phyloP scores from a whole-genome alignment of 2,113 vertebrate genomes.

The Ahaetulla prasina region DNA sequence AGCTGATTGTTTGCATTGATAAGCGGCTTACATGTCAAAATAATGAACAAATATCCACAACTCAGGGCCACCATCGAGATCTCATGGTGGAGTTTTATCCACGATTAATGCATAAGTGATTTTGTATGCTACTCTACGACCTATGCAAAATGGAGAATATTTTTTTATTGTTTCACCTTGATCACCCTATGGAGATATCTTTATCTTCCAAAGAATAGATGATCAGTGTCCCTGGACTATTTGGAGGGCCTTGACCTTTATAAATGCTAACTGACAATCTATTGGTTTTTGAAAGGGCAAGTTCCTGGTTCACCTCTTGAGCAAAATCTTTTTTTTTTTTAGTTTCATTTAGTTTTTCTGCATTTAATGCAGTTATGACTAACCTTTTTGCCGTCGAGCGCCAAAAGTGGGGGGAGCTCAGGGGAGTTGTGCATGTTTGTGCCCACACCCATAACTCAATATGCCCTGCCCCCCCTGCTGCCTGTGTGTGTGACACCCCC shows the following conservation, averaged over 20 bases:
- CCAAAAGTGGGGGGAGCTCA: too few species aligned
- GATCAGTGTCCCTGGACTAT: background rate
- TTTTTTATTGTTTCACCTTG: background rate
- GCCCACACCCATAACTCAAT: too few species aligned
- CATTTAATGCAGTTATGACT: too few species aligned
- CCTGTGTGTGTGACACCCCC: too few species aligned
- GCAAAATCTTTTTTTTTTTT: background rate
- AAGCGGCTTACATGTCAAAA: background rate
- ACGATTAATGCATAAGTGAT: slow-evolving; percentile 8
- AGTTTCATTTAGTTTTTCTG: background rate
- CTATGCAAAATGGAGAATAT: background rate
- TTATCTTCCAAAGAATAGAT: background rate
- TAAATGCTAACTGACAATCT: slow-evolving; percentile 24
- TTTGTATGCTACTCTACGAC: background rate
- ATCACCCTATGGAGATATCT: background rate
- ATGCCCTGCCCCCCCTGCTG: too few species aligned
- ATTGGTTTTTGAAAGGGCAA: slow-evolving; percentile 15
- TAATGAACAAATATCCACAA: background rate
- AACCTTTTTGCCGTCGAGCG: too few species aligned
- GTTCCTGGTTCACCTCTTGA: background rate
- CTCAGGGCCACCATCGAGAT: background rate
- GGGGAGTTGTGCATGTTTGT: too few species aligned
- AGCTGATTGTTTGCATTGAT: background rate
- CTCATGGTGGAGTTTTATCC: background rate
- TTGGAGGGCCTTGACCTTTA: slow-evolving; percentile 7